Percentiles rank a stretch among this genome's conserved stretches.
Evolutionary conservation across 2,888 invertebrate species (phyloP).

Genomic region (Tenthredo mesomela): DNA sequence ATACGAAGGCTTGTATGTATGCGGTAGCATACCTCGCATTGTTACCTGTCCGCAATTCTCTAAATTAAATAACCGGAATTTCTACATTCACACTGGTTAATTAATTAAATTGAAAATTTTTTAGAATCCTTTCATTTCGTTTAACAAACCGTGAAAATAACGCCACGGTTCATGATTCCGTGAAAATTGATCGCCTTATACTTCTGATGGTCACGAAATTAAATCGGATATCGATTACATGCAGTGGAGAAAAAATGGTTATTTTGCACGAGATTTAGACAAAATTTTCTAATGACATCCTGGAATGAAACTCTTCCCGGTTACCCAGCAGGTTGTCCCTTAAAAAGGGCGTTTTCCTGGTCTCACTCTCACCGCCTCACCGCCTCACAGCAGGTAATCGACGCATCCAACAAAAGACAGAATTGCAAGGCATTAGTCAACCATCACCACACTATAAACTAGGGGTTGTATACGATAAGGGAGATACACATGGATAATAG

Average conservation of each 20-base stretch:
- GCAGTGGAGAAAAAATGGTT: too few relatives aligned
- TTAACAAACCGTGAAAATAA: background rate
- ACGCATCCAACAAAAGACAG: constrained; percentile 64
- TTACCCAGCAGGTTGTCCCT: constrained; percentile 38
- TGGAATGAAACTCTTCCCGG: background rate
- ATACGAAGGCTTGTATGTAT: background rate
- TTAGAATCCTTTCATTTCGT: background rate
- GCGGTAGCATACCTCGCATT: background rate
- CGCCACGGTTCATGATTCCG: too few relatives aligned
- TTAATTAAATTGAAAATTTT: constrained; percentile 17
- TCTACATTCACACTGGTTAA: constrained; percentile 19
- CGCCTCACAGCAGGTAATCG: constrained; percentile 54
- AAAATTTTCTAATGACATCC: background rate
- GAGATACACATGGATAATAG: background rate
- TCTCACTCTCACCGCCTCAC: constrained; percentile 8
- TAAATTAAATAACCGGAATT: background rate
- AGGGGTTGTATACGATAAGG: constrained; percentile 50
- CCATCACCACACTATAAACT: constrained; percentile 68
- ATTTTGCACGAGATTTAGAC: too few relatives aligned
- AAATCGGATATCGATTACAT: too few relatives aligned
- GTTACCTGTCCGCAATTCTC: constrained; percentile 19
- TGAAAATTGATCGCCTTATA: too few relatives aligned
- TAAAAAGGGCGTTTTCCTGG: constrained; percentile 43
- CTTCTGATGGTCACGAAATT: too few relatives aligned
- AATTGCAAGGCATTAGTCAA: constrained; percentile 70